Base-by-base conservation (phyloP, 2,888 invertebrate genomes). In the Chymomyza caudatula region DNA sequence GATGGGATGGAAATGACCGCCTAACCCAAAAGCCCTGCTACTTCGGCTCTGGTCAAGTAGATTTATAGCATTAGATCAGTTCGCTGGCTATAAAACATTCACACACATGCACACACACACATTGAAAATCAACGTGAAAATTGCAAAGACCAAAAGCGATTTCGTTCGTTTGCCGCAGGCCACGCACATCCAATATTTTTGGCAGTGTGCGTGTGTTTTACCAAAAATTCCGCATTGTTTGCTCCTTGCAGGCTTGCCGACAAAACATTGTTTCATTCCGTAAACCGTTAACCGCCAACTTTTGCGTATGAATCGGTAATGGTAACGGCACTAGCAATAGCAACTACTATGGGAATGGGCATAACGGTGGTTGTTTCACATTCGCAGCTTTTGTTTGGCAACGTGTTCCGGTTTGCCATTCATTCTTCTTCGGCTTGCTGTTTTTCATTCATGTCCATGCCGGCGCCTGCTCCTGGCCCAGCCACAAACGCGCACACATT, bases 221-320 rank as follows among this genome's bases (percentile, higher is more conserved):
- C 55, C 47, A 70, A 74, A 74, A 68, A 69, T 78, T 78, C 60
- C 69, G 78, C 79, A 78, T 82, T 82, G 68, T 73, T 76, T 71
- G 74, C 22, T 73, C 78, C 75, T 65, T 55, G 23, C 19, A 56
- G 79, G 76, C 71, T 44, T 29, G 69, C 53, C 61, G 68, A 67
- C 68, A 78, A 83, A 80, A 78, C 78, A 80, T 78, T 83, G 78
- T 78, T 81, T 77, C 81, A 77, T 77, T 71, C 75, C 69, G 69
- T 73, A 71, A 66, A 79, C 67, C 77, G 71, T 56, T 67, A 64
- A 76, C 58, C 15, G 47, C 47, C 17, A n/a, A n/a, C n/a, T n/a
- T n/a, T n/a, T n/a, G n/a, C n/a, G 47, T 47, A 47, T 47, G 19
- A 47, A 19, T 47, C 47, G 19, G 47, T 15, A 17, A 47, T 47